phyloP scores from a whole-genome alignment of 2,797 vertebrate genomes.

The Ctenopoma multispine region DNA sequence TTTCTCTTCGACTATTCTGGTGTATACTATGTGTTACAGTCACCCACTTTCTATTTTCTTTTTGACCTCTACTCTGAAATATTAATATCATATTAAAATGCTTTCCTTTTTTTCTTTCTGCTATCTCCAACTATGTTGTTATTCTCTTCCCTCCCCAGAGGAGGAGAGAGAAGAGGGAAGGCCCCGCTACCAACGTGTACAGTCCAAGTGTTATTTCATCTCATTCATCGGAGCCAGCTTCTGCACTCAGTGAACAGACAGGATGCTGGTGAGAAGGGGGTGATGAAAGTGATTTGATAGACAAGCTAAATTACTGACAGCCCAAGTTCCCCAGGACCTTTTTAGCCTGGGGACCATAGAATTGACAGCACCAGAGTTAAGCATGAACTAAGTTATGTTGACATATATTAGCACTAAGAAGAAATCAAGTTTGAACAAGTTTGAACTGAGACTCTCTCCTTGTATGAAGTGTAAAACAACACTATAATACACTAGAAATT shows the following conservation, averaged over 20 bases:
- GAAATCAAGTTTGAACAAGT: constrained; percentile 1
- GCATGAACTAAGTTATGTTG: constrained; percentile 27
- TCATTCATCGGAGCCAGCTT: constrained; percentile 69
- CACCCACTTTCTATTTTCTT: neutral
- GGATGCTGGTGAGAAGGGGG: constrained; percentile 35
- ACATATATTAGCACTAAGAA: too few relatives aligned
- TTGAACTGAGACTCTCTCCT: neutral
- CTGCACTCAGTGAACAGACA: constrained; percentile 41
- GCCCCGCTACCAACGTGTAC: constrained; percentile 44
- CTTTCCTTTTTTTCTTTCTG: neutral
- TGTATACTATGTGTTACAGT: neutral
- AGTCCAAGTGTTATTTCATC: constrained; percentile 72
- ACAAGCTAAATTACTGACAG: constrained; percentile 57
- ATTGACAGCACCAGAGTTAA: constrained; percentile 17
- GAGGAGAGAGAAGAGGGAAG: constrained; percentile 10
- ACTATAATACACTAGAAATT: neutral
- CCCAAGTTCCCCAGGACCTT: constrained; percentile 11
- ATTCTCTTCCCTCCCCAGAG: constrained; percentile 24
- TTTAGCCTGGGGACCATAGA: constrained; percentile 17
- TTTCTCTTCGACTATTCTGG: neutral
- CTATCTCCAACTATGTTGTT: constrained; percentile 22
- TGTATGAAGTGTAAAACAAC: neutral
- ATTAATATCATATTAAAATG: constrained; percentile 3
- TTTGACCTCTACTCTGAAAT: neutral
- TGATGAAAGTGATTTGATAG: constrained; percentile 59